These are phyloP conservation scores for Eristalinus sepulchralis DNA, from an alignment of 2,888 invertebrate genomes.

Conservation along the genomic window DNA sequence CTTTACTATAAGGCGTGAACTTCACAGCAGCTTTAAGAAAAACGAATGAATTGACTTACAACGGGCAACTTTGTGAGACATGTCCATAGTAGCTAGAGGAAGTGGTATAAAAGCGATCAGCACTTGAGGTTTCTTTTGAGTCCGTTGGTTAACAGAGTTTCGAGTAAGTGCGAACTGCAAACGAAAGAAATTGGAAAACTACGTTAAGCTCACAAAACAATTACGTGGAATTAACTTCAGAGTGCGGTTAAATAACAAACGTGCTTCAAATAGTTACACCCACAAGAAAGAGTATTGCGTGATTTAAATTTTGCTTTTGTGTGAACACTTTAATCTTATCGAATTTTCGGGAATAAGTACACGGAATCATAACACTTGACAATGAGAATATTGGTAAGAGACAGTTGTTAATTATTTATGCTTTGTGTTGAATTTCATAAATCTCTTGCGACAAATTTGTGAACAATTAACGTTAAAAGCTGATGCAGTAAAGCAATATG, in stretches of 20 bases:
- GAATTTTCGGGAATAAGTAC: not conserved
- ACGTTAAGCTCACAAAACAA: conserved; percentile 45
- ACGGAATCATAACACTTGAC: conserved; percentile 9
- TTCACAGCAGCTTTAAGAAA: conserved; percentile 38
- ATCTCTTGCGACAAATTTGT: conserved; percentile 2
- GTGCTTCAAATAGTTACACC: conserved; percentile 1
- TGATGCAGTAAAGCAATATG: conserved; percentile 1
- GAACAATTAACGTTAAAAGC: not conserved
- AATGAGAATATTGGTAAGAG: conserved; percentile 53
- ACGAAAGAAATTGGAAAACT: conserved; percentile 65
- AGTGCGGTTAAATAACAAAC: conserved; percentile 38
- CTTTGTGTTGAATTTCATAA: not conserved
- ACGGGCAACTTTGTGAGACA: conserved; percentile 44
- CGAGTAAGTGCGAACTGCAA: conserved; percentile 78
- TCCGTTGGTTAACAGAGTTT: conserved; percentile 81
- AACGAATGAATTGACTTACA: conserved; percentile 45
- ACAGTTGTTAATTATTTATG: conserved; percentile 5
- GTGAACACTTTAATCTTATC: not conserved
- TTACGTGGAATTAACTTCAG: conserved; percentile 25
- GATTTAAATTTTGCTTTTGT: conserved; percentile 1
- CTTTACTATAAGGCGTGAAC: conserved; percentile 60
- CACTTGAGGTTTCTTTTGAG: conserved; percentile 80
- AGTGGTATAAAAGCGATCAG: conserved; percentile 80
- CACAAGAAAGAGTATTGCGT: not conserved
- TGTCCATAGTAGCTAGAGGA: conserved; percentile 65